Conservation (phyloP, 2,113 vertebrate species). For the Sinocyclocheilus grahami region DNA sequence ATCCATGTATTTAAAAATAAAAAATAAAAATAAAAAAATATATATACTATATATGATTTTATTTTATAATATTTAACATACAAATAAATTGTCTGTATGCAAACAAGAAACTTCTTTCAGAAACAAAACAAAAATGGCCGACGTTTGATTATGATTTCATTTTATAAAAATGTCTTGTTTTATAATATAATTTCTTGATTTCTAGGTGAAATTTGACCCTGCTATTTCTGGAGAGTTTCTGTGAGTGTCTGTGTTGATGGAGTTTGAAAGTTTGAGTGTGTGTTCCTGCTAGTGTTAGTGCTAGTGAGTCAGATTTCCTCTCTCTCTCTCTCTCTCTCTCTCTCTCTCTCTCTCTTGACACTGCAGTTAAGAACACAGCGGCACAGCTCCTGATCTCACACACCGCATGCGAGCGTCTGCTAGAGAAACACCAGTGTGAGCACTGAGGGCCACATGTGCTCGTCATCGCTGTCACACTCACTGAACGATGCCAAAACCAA, state of each 20-base stretch:
- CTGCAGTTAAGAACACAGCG: slow-evolving; percentile 14
- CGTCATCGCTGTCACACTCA: too few species aligned
- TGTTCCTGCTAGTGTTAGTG: not conserved
- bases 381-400: slow-evolving; percentile 28
- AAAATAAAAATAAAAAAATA: too few species aligned
- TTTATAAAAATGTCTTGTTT: not conserved
- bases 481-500: not conserved
- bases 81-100: too few species aligned
- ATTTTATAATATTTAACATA: too few species aligned
- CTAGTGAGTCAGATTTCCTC: slow-evolving; percentile 8
- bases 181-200: not conserved
- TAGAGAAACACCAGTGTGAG: too few species aligned
- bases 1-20: too few species aligned
- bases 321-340: not conserved
- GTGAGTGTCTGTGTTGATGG: not conserved
- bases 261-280: not conserved
- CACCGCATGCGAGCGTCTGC: not conserved
- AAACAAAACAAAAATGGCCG: too few species aligned
- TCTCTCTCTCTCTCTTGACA: slow-evolving; percentile 1
- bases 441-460: not conserved
- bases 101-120: too few species aligned
- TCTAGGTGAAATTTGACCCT: not conserved
- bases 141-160: not conserved
- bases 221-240: not conserved
- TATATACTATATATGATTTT: too few species aligned